These are phyloP conservation scores for Smittia aterrima DNA, from an alignment of 2,888 invertebrate genomes.

Conservation along the genomic window DNA sequence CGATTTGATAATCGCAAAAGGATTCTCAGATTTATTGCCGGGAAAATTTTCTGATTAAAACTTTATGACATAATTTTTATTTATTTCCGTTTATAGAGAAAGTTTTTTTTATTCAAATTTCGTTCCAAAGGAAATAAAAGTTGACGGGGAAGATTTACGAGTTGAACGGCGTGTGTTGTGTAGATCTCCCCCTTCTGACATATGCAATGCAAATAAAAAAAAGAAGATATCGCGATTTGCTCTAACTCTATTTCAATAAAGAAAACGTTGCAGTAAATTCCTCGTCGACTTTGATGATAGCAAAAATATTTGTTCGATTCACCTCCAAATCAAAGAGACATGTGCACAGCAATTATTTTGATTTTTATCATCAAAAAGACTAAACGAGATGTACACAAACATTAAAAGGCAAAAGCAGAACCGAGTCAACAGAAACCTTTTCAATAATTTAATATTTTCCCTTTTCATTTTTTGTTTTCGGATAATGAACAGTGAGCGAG, in stretches of 20 bases:
- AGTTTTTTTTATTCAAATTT: slow-evolving; percentile 14
- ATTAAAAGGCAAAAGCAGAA: background rate
- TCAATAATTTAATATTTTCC: background rate
- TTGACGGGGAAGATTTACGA: slow-evolving; percentile 2
- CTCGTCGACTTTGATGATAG: background rate
- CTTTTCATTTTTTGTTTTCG: background rate
- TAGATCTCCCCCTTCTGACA: background rate
- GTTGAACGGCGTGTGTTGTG: background rate
- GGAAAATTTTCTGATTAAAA: slow-evolving; percentile 1
- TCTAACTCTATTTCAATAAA: background rate
- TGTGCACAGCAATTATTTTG: slow-evolving; percentile 3
- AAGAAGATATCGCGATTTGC: background rate
- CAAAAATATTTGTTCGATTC: background rate
- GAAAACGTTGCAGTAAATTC: background rate
- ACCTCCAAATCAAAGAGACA: background rate
- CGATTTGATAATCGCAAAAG: slow-evolving; percentile 4
- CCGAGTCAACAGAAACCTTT: slow-evolving; percentile 5
- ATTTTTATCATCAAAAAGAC: slow-evolving; percentile 2
- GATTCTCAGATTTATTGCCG: background rate
- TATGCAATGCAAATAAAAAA: background rate
- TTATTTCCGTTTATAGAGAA: background rate
- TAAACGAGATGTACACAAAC: background rate
- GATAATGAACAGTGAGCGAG: background rate
- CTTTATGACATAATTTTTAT: slow-evolving; percentile 22
- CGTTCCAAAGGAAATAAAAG: background rate